These are phyloP conservation scores for Bubo scandiacus DNA, from an alignment of 2,113 vertebrate genomes.

Conservation along the genomic window DNA sequence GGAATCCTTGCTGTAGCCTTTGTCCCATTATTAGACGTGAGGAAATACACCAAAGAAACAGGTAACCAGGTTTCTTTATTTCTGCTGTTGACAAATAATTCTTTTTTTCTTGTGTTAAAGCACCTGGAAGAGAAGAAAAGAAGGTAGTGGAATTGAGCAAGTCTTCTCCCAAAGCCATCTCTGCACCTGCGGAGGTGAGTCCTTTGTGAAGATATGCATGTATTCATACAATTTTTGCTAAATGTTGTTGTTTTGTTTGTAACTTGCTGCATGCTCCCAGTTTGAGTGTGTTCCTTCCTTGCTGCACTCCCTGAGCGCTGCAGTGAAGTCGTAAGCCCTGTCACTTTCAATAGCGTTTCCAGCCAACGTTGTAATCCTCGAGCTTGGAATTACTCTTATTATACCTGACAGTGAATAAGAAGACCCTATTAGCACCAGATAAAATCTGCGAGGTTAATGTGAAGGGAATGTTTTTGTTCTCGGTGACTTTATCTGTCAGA, in stretches of 20 bases:
- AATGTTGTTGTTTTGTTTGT: background rate
- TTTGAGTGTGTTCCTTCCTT: background rate
- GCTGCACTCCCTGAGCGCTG: background rate
- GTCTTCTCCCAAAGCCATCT: constrained; percentile 3
- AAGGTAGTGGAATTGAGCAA: constrained; percentile 55
- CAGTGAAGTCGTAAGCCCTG: background rate
- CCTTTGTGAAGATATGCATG: background rate
- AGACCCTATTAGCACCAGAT: background rate
- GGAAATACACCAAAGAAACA: background rate
- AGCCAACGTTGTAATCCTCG: background rate
- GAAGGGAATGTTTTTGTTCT: background rate
- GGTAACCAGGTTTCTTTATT: background rate
- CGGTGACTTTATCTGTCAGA: background rate
- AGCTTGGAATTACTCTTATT: background rate
- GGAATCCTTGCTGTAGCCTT: background rate
- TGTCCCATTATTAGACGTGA: background rate
- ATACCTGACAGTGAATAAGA: background rate
- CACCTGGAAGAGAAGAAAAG: constrained; percentile 70
- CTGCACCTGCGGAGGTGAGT: constrained; percentile 60
- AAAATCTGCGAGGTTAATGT: background rate
- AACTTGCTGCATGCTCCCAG: background rate
- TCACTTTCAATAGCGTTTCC: background rate
- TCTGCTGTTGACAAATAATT: background rate
- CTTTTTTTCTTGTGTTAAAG: background rate
- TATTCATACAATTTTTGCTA: rapidly evolving